Base-by-base conservation (phyloP, 2,113 vertebrate species). In the Tenrec ecaudatus region DNA sequence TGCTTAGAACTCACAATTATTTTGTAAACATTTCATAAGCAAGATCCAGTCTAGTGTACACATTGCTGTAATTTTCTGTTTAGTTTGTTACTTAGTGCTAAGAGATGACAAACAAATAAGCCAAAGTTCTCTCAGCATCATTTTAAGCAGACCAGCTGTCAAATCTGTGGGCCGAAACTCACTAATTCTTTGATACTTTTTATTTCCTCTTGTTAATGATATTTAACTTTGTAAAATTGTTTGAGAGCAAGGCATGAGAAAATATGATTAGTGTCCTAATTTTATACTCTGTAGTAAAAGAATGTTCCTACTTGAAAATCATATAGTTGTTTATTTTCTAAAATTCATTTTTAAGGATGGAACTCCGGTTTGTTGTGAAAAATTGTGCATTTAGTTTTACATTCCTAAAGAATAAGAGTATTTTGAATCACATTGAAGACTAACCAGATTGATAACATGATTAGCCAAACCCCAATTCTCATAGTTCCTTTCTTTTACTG, bases 141-240 rank as follows among this genome's bases (percentile, higher is more conserved):
- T 84, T 75, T 89, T 96, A 76, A 94, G 87, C 81, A 96, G 93
- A 85, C 43, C 23, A 77, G 53, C 40, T 90, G 69, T 95, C 77
- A 91, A 6, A 38, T 91, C 10, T 92, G 9, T 86, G 19, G 66
- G n/a, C 47, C 92, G 58, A 91, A 92, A 87, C 66, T 76, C 22
- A 36, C 27, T 40, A 86, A 76, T 82, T 96, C 38, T 79, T 89
- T 91, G 78, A 25, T 93, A 69, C 23, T 87, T 91, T 90, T 78
- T 89, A 36, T 95, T 92, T 94, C 57, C 6, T 11, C 1, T 93
- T 60, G 64, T 96, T 88, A 94, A 66, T 95, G 58, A 82, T 80
- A 90, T n/a, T 29, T 93, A 23, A 88, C 60, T 93, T 95, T n/a
- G 80, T 92, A 83, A 87, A 82, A 62, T 76, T 78, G 11, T 78